Conservation (phyloP, 2,888 invertebrate species). For the Cordilura impudica region DNA sequence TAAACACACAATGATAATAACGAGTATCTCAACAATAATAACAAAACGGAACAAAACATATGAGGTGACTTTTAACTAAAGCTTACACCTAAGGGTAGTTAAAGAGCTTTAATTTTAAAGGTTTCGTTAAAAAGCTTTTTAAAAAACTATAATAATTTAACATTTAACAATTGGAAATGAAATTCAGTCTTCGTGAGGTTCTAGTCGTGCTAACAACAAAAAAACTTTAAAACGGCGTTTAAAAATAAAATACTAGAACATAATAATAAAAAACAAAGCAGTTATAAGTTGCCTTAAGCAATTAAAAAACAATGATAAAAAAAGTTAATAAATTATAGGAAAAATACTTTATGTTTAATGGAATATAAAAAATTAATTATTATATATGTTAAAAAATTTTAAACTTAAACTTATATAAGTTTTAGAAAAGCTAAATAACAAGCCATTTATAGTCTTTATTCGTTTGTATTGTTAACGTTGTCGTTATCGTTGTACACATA, state of each 20-base stretch:
- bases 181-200: constrained; percentile 66
- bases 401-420: constrained; percentile 49
- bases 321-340: too few relatives aligned
- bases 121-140: constrained; percentile 58
- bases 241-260: background rate
- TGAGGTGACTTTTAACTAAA: constrained; percentile 22
- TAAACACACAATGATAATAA: background rate
- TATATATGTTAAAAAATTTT: background rate
- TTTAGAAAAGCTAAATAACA: constrained; percentile 54
- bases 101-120: constrained; percentile 34
- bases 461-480: constrained; percentile 45
- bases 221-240: constrained; percentile 17
- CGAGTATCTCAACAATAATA: constrained; percentile 7
- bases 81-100: constrained; percentile 32
- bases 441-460: constrained; percentile 54
- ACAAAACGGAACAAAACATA: background rate
- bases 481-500: constrained; percentile 24
- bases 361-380: background rate
- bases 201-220: constrained; percentile 64
- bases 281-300: too few relatives aligned
- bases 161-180: constrained; percentile 25
- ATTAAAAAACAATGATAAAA: background rate
- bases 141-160: constrained; percentile 34
- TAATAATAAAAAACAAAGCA: background rate
- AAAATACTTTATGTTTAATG: too few relatives aligned